phyloP scores from a whole-genome alignment of 1,140 invertebrate species.

The Nomia melanderi region DNA sequence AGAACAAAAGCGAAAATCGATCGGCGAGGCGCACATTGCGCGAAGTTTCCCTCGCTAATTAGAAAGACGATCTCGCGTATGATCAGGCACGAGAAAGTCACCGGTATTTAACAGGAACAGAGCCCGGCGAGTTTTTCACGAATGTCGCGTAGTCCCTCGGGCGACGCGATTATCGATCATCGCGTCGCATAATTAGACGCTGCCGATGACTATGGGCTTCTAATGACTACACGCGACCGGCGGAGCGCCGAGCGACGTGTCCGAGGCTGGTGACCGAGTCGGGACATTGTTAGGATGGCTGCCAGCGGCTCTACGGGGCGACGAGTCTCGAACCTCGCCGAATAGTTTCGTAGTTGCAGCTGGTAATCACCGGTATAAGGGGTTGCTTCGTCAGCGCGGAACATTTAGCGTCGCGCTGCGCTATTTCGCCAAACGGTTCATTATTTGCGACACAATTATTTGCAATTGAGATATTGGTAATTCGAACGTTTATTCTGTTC shows the following conservation, averaged over 20 bases:
- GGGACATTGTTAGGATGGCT: slow-evolving; percentile 60
- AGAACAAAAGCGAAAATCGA: too few species aligned
- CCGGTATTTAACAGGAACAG: too few species aligned
- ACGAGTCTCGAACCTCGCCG: slow-evolving; percentile 52
- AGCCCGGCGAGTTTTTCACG: too few species aligned
- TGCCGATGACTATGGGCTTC: slow-evolving; percentile 38
- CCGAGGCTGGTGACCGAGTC: slow-evolving; percentile 44
- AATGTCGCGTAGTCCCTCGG: too few species aligned
- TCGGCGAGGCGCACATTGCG: too few species aligned
- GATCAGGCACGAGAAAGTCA: too few species aligned
- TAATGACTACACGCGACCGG: slow-evolving; percentile 38
- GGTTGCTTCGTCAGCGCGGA: not conserved
- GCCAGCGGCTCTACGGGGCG: slow-evolving; percentile 34
- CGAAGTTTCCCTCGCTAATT: too few species aligned
- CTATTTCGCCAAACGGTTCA: slow-evolving; percentile 11
- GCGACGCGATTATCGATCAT: slow-evolving; percentile 50
- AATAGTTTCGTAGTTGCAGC: slow-evolving; percentile 62
- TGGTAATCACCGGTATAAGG: slow-evolving; percentile 23
- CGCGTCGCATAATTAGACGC: slow-evolving; percentile 40
- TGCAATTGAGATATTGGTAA: too few species aligned
- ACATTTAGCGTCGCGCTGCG: slow-evolving; percentile 15
- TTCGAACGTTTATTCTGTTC: too few species aligned
- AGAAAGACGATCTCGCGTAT: too few species aligned
- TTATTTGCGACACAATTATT: too few species aligned
- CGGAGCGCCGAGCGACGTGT: slow-evolving; percentile 16